Base-by-base conservation (phyloP, 2,113 vertebrate species). In the Tichodroma muraria region DNA sequence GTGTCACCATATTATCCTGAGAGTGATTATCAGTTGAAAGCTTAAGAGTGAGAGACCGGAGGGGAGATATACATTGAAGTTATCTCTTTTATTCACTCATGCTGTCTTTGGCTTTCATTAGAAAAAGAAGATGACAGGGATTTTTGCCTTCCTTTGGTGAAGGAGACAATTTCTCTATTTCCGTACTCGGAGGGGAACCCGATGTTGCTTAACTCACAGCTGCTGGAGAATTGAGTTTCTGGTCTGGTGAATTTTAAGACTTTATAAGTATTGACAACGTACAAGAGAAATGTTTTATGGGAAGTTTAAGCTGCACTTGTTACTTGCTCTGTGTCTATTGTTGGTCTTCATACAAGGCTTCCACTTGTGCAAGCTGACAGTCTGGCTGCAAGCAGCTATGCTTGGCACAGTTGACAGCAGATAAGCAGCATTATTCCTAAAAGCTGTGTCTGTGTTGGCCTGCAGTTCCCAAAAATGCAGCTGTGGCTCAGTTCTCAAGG, bases 211-310 rank as follows among this genome's bases (percentile, higher is more conserved):
- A 66, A 85, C 54, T 80, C 33, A 4, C 38, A 73, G 54, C 63
- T 80, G n/a, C 47, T 85, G 71, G 24, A 88, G 56, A 94, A 78
- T 8, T 56, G n/a, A 56, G 60, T 83, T 94, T 91, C 85, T 95
- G 40, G 52, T 94, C 80, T 91, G 59, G 84, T 85, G 70, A 66
- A 80, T 95, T 93, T 96, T 85, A 91, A 91, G 81, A 23, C 54
- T 92, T 92, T 52, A 80, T 71, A 93, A 44, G 70, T 93, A 91
- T 37, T 94, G 85, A 93, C 81, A 76, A 2, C 31, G 53, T 73
- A 42, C 4, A 5, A 81, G 42, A 50, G 70, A 83, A 72, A 31
- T 56, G 25, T 69, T 91, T 88, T 17, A n/a, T 54, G 8, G 6
- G 24, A 65, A 28, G 49, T 72, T 77, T 79, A 85, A 89, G 72